Evolutionary conservation across 2,797 vertebrate species (phyloP), one percentile per base, ranked within the genome.

Genomic region (Dallia pectoralis): DNA sequence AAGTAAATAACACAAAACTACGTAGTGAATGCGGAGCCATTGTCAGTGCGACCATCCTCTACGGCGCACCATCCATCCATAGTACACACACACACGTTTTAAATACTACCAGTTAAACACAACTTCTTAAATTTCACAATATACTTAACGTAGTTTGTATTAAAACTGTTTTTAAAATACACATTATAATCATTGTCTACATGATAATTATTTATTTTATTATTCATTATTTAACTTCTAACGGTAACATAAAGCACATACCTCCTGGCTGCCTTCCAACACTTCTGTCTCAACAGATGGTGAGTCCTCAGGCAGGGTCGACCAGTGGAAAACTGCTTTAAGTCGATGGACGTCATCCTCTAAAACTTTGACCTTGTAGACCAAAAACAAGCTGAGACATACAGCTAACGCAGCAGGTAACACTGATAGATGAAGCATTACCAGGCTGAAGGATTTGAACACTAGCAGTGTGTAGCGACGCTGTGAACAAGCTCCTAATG

Each of bases 281-380:
- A 44, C 40, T 44, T 8, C 82, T 75, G 74, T 69, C 82, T 81
- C 87, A 87, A 87, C 87, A 80, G 82, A 72, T 27, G 56, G 71
- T 83, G 87, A 79, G 84, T 77, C 84, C 81, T 86, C 77, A 85
- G 85, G 86, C 77, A 87, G 86, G 86, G 89, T 90, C 75, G 89
- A 87, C 87, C 84, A 83, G 79, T 75, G 81, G 86, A 84, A 84
- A 81, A 89, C 77, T 67, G 89, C 70, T 81, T 82, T 86, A 81
- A 91, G 86, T 79, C 85, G 87, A 72, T 56, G 75, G 81, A 90
- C 81, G 81, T 91, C 86, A 27, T 77, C 84, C 85, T 86, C 80
- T 86, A 91, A 81, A 85, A 89, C 73, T 40, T 80, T 83, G 77
- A 87, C 87, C 83, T 82, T 86, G 69, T 88, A 79, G 70, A 89